Conservation (phyloP, 2,113 vertebrate species). For the Chlorodrepanis virens region DNA sequence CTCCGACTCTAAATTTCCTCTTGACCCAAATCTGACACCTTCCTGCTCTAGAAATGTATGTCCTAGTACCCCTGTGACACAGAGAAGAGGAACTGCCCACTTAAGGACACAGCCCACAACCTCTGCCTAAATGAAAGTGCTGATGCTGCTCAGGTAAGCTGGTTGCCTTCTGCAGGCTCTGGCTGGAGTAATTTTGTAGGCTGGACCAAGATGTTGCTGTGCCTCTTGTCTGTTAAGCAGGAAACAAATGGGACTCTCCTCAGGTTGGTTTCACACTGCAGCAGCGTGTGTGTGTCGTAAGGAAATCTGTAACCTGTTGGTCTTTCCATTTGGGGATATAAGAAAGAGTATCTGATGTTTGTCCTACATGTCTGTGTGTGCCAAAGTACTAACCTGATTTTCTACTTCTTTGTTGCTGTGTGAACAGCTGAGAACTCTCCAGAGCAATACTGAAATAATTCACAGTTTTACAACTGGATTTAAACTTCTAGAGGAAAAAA, state of each 20-base stretch:
- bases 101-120: neutral
- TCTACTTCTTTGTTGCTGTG: neutral
- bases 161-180: neutral
- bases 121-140: neutral
- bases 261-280: neutral
- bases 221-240: neutral
- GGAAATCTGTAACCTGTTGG: neutral
- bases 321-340: neutral
- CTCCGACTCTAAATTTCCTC: neutral
- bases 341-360: neutral
- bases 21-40: neutral
- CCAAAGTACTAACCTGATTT: neutral
- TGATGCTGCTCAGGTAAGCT: neutral
- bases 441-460: neutral
- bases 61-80: neutral
- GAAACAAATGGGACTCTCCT: neutral
- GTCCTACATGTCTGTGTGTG: accelerated
- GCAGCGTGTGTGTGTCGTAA: neutral
- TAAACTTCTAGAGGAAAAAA: neutral
- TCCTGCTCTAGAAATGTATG: neutral
- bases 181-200: neutral
- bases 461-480: neutral
- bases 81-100: neutral
- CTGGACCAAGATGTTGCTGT: neutral
- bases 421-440: neutral